Conservation (phyloP, 1,140 invertebrate species). For the Drosophila seguyi region DNA sequence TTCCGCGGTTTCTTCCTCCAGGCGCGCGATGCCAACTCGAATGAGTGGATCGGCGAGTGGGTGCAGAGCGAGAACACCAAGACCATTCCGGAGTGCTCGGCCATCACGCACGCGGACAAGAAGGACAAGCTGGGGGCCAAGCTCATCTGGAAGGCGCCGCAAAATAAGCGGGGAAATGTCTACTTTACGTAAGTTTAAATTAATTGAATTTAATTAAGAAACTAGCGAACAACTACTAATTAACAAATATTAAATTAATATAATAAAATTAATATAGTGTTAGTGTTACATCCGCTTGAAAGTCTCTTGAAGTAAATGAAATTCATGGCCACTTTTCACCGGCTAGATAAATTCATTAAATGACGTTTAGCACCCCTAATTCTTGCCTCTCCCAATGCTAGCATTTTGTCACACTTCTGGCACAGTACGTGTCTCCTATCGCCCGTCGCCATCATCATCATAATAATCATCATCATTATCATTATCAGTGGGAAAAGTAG, state of each 20-base stretch:
- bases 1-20: conserved; percentile 94
- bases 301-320: not conserved
- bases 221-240: not conserved
- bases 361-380: conserved; percentile 18
- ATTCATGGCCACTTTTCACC: conserved; percentile 3
- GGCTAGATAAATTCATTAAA: conserved; percentile 20
- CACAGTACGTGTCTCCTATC: conserved; percentile 42
- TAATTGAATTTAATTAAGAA: not conserved
- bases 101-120: conserved; percentile 92
- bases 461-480: conserved; percentile 19
- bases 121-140: conserved; percentile 90
- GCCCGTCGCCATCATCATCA: not conserved
- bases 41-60: conserved; percentile 91
- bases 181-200: conserved; percentile 90
- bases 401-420: conserved; percentile 24
- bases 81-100: conserved; percentile 90
- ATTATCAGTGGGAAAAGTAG: conserved; percentile 8
- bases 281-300: not conserved
- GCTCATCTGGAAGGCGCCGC: conserved; percentile 90
- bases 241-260: not conserved
- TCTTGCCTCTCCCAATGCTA: conserved; percentile 18
- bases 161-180: conserved; percentile 88
- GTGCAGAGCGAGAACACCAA: conserved; percentile 90
- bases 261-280: too few species aligned
- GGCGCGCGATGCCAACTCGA: conserved; percentile 89